Conservation (phyloP, 2,797 vertebrate species). For the Synanceia verrucosa region DNA sequence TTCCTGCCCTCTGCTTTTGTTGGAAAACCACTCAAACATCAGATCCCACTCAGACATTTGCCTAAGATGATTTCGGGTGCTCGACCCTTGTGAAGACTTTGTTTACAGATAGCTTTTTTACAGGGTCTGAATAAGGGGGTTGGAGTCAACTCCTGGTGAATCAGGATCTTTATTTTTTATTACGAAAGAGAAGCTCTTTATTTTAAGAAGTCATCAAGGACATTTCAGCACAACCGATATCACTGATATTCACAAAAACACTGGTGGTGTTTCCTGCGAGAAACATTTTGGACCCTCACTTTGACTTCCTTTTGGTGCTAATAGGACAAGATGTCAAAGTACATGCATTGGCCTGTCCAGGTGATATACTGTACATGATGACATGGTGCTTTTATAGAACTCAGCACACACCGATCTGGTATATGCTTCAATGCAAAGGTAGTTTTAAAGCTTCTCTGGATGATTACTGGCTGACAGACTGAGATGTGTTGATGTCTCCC, state of each 20-base stretch:
- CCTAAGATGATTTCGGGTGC: slow-evolving; percentile 58
- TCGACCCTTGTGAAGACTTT: slow-evolving; percentile 59
- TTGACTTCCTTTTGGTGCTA: slow-evolving; percentile 73
- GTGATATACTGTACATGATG: slow-evolving; percentile 45
- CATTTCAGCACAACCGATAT: slow-evolving; percentile 47
- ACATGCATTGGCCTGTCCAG: slow-evolving; percentile 43
- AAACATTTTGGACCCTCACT: slow-evolving; percentile 36
- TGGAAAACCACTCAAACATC: slow-evolving; percentile 63
- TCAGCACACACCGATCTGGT: slow-evolving; percentile 40
- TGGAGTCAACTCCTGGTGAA: slow-evolving; percentile 42
- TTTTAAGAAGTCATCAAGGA: slow-evolving; percentile 23
- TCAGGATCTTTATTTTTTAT: slow-evolving; percentile 47
- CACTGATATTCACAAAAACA: slow-evolving; percentile 58
- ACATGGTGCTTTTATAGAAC: slow-evolving; percentile 71
- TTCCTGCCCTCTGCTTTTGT: slow-evolving; percentile 41
- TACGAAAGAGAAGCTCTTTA: slow-evolving; percentile 50
- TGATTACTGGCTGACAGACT: slow-evolving; percentile 22
- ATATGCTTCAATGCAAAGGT: slow-evolving; percentile 32
- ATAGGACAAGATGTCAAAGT: slow-evolving; percentile 57
- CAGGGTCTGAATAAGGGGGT: slow-evolving; percentile 61
- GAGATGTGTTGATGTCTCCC: slow-evolving; percentile 8
- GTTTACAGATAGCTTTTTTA: slow-evolving; percentile 64
- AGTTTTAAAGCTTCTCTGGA: slow-evolving; percentile 34
- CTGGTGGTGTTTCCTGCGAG: slow-evolving; percentile 48
- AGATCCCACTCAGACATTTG: slow-evolving; percentile 43